Conservation (phyloP, 1,140 invertebrate species). For the Drosophila busckii region DNA sequence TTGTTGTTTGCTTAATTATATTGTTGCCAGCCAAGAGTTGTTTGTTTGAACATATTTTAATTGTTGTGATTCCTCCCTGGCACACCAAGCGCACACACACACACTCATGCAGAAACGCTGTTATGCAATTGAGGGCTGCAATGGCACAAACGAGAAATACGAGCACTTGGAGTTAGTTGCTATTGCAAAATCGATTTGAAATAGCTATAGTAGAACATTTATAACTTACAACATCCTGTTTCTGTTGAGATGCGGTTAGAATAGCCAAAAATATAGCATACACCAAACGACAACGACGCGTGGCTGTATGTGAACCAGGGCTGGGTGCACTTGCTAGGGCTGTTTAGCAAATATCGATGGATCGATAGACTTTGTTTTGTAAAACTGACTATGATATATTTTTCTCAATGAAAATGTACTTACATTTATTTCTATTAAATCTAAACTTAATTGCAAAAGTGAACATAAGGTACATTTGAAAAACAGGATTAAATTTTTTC, state of each 20-base stretch:
- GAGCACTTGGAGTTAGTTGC: neutral
- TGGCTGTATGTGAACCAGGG: slow-evolving; percentile 43
- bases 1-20: slow-evolving; percentile 8
- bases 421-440: no score
- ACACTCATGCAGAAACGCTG: slow-evolving; percentile 68
- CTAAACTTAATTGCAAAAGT: no score
- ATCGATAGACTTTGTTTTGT: no score
- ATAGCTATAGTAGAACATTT: neutral
- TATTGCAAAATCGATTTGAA: neutral
- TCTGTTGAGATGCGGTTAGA: slow-evolving; percentile 34
- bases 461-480: no score
- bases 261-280: slow-evolving; percentile 54
- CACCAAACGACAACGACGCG: slow-evolving; percentile 61
- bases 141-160: slow-evolving; percentile 27
- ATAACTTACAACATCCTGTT: slow-evolving; percentile 60
- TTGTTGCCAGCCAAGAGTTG: slow-evolving; percentile 12
- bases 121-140: slow-evolving; percentile 75
- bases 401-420: no score
- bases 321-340: slow-evolving; percentile 29
- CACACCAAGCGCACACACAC: slow-evolving; percentile 54
- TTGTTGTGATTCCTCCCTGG: slow-evolving; percentile 65
- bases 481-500: no score
- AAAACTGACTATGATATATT: no score
- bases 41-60: slow-evolving; percentile 36
- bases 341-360: no score